A percentile compares a stretch with the other conserved stretches of the same genome.
These are phyloP conservation scores for Brachyrhaphis roseni DNA, from an alignment of 2,797 vertebrate genomes.

Conservation along the genomic window DNA sequence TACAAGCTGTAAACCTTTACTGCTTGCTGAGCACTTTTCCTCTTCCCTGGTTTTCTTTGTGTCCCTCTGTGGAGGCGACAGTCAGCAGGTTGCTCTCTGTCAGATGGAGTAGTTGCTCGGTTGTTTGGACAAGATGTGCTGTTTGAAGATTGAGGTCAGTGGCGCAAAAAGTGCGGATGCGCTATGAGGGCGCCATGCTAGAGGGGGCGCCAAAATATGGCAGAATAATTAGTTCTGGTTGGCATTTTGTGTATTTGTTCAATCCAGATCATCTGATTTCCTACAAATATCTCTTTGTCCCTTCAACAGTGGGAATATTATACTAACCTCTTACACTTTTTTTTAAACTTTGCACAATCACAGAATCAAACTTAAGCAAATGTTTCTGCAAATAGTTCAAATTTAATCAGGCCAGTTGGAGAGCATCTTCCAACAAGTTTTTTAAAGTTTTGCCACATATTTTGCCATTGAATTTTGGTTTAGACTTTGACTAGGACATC, in stretches of 20 bases:
- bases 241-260: background rate
- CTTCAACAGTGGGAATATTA: background rate
- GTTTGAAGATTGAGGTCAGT: constrained; percentile 15
- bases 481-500: background rate
- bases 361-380: background rate
- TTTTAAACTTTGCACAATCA: background rate
- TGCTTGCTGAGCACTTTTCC: constrained; percentile 9
- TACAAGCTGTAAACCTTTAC: constrained; percentile 18
- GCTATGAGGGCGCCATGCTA: no score
- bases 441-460: background rate
- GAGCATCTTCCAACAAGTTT: background rate
- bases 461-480: background rate
- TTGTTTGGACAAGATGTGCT: constrained; percentile 19
- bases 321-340: background rate
- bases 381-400: background rate
- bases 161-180: no score
- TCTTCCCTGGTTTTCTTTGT: constrained; percentile 10
- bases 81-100: background rate
- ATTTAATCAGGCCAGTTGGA: background rate
- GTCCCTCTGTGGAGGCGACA: background rate
- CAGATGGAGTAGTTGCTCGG: background rate
- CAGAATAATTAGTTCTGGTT: no score
- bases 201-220: no score
- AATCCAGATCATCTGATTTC: background rate
- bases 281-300: background rate